Base-by-base conservation (phyloP, 2,888 invertebrate species). In the Scaptomyza polygonia region DNA sequence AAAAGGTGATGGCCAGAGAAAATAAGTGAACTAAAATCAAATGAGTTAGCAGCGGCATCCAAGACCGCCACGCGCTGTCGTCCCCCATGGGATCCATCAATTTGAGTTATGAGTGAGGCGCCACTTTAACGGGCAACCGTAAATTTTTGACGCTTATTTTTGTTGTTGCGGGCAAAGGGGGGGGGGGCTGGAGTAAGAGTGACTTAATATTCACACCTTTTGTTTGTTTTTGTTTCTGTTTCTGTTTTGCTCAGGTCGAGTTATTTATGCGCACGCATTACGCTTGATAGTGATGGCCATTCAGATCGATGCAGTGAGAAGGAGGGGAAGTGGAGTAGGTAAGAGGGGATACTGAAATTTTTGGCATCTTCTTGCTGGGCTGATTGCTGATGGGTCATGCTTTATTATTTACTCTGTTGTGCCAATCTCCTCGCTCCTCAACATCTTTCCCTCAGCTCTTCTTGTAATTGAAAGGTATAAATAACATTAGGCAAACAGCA, bases 401-500 rank as follows among this genome's bases (percentile, higher is more conserved):
- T 86, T 86, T 86, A 83, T 83, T 83, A 86, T 83, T 83, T 74
- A 75, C 84, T 76, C 77, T 77, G 73, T 65, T 66, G 54, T 52
- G 44, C 25, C 25, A 3, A 47, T 59, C 48, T 55, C 30, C 14
- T 21, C 34, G 32, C 40, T 40, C 49, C 12, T 42, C 9, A 6
- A 3, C 3, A 3, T 16, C 16, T 30, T 11, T 4, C 30, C 49
- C 63, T 40, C 53, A 32, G 74, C 76, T 82, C 78, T 82, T 74
- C 71, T 87, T 80, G 84, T 80, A 84, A 77, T 88, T 85, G 81
- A 78, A 79, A 77, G 85, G 80, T 79, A 86, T 88, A 88, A 88
- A 88, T 89, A 86, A 85, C 84, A 86, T 85, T 86, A 85, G 83
- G 85, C 85, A 82, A 85, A 85, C 80, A 82, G 87, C 85, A 86